Evolutionary conservation across 2,888 invertebrate species (phyloP).

Genomic region (Nesidiocoris tenuis): DNA sequence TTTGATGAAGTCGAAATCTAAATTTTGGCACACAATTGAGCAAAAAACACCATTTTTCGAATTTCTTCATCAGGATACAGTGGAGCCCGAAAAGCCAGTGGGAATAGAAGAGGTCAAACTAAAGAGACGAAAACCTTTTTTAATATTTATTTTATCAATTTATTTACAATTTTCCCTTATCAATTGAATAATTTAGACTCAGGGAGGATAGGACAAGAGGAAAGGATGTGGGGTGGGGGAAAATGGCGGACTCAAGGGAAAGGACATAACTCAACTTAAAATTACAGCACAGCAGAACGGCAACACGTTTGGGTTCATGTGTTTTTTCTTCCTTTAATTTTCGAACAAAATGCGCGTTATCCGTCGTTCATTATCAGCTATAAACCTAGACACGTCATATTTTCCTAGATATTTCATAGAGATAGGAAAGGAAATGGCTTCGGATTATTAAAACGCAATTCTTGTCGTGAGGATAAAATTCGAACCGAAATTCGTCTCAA

Average conservation of each 20-base stretch:
- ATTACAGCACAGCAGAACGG: constrained; percentile 33
- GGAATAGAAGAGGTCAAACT: too few species aligned
- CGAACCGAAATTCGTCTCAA: too few species aligned
- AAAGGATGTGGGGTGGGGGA: constrained; percentile 2
- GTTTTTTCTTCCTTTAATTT: not conserved
- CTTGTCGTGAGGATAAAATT: too few species aligned
- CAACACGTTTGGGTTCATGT: constrained; percentile 6
- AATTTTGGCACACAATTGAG: too few species aligned
- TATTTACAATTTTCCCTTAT: constrained; percentile 35
- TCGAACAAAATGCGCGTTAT: not conserved
- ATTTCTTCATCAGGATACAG: too few species aligned
- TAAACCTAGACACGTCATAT: not conserved
- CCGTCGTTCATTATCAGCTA: not conserved
- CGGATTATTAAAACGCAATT: too few species aligned
- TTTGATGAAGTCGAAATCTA: too few species aligned
- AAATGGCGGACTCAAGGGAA: not conserved
- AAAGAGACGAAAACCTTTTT: too few species aligned
- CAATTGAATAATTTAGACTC: constrained; percentile 34
- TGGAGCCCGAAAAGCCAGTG: too few species aligned
- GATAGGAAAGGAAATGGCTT: not conserved
- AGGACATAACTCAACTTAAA: constrained; percentile 15
- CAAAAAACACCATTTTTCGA: too few species aligned
- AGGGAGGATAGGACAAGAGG: not conserved
- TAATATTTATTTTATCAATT: constrained; percentile 37
- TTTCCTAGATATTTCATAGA: not conserved